Conservation (phyloP, 2,113 vertebrate genomes). For the Ptyas mucosa region DNA sequence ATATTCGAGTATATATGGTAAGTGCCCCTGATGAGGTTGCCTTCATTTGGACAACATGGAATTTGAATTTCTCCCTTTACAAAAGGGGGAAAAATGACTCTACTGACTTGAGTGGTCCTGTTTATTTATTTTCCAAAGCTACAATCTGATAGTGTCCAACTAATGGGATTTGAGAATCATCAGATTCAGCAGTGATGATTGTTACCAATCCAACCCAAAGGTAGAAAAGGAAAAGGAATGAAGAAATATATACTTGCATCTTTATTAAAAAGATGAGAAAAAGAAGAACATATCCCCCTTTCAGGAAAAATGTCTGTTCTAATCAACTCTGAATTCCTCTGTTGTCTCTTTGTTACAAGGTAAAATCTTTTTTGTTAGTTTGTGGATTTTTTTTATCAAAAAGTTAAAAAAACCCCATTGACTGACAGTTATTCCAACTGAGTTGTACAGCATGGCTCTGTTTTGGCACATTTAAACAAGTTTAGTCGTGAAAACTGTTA, state of each 20-base stretch:
- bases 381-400: not conserved
- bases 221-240: not conserved
- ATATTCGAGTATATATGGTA: too few species aligned
- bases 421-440: not conserved
- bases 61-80: not conserved
- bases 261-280: not conserved
- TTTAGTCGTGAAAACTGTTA: not conserved
- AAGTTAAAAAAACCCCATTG: not conserved
- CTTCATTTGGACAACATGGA: not conserved
- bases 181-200: not conserved
- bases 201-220: not conserved
- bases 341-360: not conserved
- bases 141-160: not conserved
- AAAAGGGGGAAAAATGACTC: not conserved
- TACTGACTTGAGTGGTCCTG: not conserved
- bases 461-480: not conserved
- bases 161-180: constrained; percentile 5
- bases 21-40: not conserved
- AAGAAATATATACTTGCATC: not conserved
- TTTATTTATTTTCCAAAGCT: not conserved
- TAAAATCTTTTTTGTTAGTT: not conserved
- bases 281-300: not conserved
- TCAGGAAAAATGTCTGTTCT: not conserved
- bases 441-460: not conserved
- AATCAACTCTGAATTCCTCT: not conserved